These are phyloP conservation scores for Latrodectus geometricus DNA, from an alignment of 1,140 invertebrate species.

Conservation along the genomic window DNA sequence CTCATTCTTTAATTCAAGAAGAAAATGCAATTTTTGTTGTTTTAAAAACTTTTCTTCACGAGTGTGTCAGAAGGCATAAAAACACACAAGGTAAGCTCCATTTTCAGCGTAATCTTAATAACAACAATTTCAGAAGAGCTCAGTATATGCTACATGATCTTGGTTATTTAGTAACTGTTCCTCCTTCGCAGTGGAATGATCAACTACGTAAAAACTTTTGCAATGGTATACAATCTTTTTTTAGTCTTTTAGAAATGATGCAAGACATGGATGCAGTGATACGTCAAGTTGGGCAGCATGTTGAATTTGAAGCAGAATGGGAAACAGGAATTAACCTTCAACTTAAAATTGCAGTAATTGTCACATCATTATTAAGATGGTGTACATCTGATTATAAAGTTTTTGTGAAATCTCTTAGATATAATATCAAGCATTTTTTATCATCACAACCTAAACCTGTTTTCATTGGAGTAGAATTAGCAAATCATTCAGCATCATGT, in stretches of 20 bases:
- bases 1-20: conserved; percentile 88
- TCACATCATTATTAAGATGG: conserved; percentile 90
- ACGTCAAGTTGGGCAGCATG: conserved; percentile 92
- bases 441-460: conserved; percentile 41
- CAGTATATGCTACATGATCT: conserved; percentile 92
- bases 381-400: conserved; percentile 85
- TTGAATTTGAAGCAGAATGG: conserved; percentile 99
- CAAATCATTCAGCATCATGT: conserved; percentile 65
- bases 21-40: conserved; percentile 89
- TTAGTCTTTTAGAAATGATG: conserved; percentile 88
- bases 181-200: conserved; percentile 76
- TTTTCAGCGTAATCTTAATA: conserved; percentile 65
- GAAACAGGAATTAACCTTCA: conserved; percentile 98
- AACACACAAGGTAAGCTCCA: conserved; percentile 74
- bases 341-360: conserved; percentile 89
- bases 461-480: conserved; percentile 45
- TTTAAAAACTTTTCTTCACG: conserved; percentile 87
- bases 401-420: conserved; percentile 78
- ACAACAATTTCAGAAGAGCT: conserved; percentile 81
- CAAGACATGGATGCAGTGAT: conserved; percentile 88
- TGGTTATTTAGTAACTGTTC: conserved; percentile 86
- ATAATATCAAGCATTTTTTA: conserved; percentile 71
- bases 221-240: conserved; percentile 82
- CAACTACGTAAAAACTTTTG: conserved; percentile 80
- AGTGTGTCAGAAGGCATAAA: conserved; percentile 80